These are phyloP conservation scores for Siniperca chuatsi DNA, from an alignment of 2,113 vertebrate species.

Conservation along the genomic window DNA sequence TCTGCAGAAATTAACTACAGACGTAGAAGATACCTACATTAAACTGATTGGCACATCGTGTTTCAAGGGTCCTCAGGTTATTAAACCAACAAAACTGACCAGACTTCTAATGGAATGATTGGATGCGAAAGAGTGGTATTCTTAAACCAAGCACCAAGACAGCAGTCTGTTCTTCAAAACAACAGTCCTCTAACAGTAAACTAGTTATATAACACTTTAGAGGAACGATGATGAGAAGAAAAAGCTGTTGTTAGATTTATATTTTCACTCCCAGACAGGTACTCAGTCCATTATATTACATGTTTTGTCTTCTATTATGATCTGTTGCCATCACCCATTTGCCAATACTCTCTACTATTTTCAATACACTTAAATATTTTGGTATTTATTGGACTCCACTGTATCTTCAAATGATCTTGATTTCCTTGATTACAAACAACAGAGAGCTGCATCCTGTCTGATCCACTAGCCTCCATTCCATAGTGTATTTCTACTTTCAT, in stretches of 20 bases:
- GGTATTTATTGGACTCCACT: neutral
- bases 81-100: neutral
- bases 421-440: neutral
- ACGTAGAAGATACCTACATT: neutral
- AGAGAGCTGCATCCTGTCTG: neutral
- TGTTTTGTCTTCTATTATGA: neutral
- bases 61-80: neutral
- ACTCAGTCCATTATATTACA: neutral
- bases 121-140: neutral
- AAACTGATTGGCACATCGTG: neutral
- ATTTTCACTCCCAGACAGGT: neutral
- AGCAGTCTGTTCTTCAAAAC: neutral
- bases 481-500: neutral
- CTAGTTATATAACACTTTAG: neutral
- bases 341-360: neutral
- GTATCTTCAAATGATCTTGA: neutral
- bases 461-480: neutral
- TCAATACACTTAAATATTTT: neutral
- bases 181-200: neutral
- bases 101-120: neutral
- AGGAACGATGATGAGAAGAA: neutral
- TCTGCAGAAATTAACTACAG: neutral
- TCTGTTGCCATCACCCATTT: neutral
- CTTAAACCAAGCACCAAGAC: no score
- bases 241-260: neutral